A percentile compares a stretch with the other conserved stretches of the same genome.
Conservation (phyloP, 1,140 invertebrate genomes). For the Heterodera carotae region DNA sequence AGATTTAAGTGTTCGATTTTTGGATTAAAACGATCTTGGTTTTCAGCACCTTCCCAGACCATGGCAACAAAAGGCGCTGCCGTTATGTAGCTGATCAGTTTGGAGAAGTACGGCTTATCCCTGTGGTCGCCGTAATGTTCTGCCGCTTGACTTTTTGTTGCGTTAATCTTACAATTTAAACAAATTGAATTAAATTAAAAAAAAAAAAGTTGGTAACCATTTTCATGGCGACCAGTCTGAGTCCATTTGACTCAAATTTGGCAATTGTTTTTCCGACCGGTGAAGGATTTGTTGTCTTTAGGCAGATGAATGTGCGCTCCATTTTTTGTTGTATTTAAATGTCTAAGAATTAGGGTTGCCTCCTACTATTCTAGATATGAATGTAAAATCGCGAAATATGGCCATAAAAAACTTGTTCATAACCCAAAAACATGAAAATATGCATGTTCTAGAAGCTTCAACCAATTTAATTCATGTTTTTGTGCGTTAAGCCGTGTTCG, state of each 20-base stretch:
- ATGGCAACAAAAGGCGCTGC: conserved; percentile 95
- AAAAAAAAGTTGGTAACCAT: background rate
- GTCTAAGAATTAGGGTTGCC: too few relatives aligned
- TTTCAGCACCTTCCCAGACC: conserved; percentile 80
- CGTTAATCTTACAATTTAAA: background rate
- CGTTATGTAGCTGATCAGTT: conserved; percentile 91
- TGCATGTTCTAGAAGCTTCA: too few relatives aligned
- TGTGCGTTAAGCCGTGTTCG: too few relatives aligned
- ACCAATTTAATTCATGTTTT: too few relatives aligned
- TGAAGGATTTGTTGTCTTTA: background rate
- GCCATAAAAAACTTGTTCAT: too few relatives aligned
- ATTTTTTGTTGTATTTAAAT: background rate
- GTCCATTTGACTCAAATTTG: background rate
- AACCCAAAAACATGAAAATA: too few relatives aligned
- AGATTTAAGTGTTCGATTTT: too few relatives aligned
- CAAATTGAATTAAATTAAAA: background rate
- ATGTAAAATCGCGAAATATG: too few relatives aligned
- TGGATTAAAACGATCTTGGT: too few relatives aligned
- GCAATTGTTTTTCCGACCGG: background rate
- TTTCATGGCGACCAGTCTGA: background rate
- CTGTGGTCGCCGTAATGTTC: conserved; percentile 80
- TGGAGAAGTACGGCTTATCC: conserved; percentile 84
- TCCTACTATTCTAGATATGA: too few relatives aligned
- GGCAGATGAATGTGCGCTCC: background rate
- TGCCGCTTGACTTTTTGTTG: conserved; percentile 68